Base-by-base conservation (phyloP, 2,113 vertebrate genomes). In the Dolichotis patagonum region DNA sequence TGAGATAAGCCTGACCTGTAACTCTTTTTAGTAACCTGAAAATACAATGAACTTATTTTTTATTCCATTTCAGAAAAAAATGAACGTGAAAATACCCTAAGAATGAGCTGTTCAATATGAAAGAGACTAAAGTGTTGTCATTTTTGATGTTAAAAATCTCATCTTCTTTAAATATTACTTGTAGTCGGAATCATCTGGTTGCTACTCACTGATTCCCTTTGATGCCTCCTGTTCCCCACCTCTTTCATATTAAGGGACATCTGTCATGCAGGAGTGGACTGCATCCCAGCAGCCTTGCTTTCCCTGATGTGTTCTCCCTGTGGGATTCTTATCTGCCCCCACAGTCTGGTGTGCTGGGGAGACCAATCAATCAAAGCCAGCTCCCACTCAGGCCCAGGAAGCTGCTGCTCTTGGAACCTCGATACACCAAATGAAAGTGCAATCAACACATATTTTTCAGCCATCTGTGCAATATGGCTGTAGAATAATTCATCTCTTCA, bases 401-500 rank as follows among this genome's bases (percentile, higher is more conserved):
- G 85, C 90, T 24, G 32, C 89, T 12, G 12, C 94, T 56, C 11
- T 20, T 20, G 3, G 60, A 85, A 35, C 41, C 94, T 85, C 24
- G 8, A 2, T 28, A 22, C n/a, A 49, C 58, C 52, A 83, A 81
- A 77, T 0, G 38, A 95, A 90, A 92, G 95, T 96, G 91, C 78
- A 11, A 46, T 95, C 75, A 65, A 69, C 85, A 88, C 90, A 77
- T 52, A 88, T 38, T 89, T 86, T 71, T 67, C 56, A 35, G 60
- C 97, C 96, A 95, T 96, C 95, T 95, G 97, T 63, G 69, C 81
- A 12, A 49, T 26, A 77, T 63, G 94, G 35, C 43, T 54, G 80
- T 7, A 28, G 49, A 71, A 78, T 85, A 62, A 84, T 96, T 88
- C 46, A 63, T 87, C 80, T 89, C 78, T 56, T 65, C 77, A 32